These are phyloP conservation scores for Manis pentadactyla DNA, from an alignment of 2,797 vertebrate genomes.

Conservation along the genomic window DNA sequence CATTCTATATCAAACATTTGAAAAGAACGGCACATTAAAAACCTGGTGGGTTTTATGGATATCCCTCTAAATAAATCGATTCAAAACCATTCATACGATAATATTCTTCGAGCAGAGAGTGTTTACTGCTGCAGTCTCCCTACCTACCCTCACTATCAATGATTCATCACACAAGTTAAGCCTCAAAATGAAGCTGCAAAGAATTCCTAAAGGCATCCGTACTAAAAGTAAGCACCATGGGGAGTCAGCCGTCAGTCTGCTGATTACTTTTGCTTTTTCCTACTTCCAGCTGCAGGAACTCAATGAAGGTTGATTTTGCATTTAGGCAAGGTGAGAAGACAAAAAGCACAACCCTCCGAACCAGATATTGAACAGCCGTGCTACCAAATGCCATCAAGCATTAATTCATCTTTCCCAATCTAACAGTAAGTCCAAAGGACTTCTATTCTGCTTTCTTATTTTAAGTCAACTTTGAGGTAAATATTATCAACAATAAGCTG, in stretches of 20 bases:
- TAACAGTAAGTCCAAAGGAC: neutral
- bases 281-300: constrained; percentile 63
- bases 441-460: constrained; percentile 9
- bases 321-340: constrained; percentile 40
- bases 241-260: constrained; percentile 57
- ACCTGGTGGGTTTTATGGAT: neutral
- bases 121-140: constrained; percentile 9
- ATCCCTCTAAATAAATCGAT: constrained; percentile 29
- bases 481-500: neutral
- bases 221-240: constrained; percentile 57
- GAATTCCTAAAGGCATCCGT: constrained; percentile 56
- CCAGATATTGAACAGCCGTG: neutral
- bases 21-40: constrained; percentile 18
- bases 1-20: constrained; percentile 48
- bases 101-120: constrained; percentile 31
- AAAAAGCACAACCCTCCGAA: neutral
- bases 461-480: constrained; percentile 10
- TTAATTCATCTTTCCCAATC: neutral
- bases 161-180: constrained; percentile 48
- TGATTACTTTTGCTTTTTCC: constrained; percentile 43
- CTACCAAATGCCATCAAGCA: neutral
- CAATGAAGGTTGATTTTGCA: constrained; percentile 62
- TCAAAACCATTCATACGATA: neutral
- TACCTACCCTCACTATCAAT: neutral
- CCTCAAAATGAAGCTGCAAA: constrained; percentile 55